A percentile compares a stretch with the other conserved stretches of the same genome.
Conservation (phyloP, 2,797 vertebrate genomes). For the Kryptopterus vitreolus region DNA sequence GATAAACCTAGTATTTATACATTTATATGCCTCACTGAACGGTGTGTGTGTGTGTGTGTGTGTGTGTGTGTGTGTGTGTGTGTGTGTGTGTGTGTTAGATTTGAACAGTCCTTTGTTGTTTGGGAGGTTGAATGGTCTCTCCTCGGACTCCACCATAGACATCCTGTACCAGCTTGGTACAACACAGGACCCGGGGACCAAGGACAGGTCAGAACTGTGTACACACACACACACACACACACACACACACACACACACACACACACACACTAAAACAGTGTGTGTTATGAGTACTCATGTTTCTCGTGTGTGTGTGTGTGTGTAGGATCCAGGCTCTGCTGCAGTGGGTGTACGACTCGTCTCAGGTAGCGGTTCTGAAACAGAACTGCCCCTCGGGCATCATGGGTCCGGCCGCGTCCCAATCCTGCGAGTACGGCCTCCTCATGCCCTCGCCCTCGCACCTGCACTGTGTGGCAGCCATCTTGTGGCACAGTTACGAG, state of each 20-base stretch:
- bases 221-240: background rate
- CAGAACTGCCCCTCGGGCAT: constrained; percentile 80
- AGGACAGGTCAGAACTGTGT: constrained; percentile 84
- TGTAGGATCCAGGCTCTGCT: constrained; percentile 93
- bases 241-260: background rate
- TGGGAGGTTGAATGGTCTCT: constrained; percentile 94
- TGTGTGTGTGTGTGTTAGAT: constrained; percentile 71
- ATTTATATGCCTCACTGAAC: too few species aligned
- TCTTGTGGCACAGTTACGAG: constrained; percentile 98
- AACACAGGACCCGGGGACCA: constrained; percentile 95
- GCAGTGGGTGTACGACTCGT: constrained; percentile 97
- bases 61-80: constrained; percentile 14
- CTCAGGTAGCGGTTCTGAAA: constrained; percentile 88
- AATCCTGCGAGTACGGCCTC: constrained; percentile 89
- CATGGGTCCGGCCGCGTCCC: constrained; percentile 69
- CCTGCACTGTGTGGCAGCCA: constrained; percentile 94
- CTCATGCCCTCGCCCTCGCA: constrained; percentile 98
- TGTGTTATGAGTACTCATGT: background rate
- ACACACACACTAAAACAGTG: background rate
- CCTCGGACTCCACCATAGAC: constrained; percentile 98
- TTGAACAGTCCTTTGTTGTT: constrained; percentile 97
- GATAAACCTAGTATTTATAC: too few species aligned
- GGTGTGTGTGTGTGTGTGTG: background rate
- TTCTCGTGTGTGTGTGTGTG: constrained; percentile 38
- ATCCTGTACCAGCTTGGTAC: constrained; percentile 98